Evolutionary conservation across 2,797 vertebrate species (phyloP).

Genomic region (Serranus cabrilla): DNA sequence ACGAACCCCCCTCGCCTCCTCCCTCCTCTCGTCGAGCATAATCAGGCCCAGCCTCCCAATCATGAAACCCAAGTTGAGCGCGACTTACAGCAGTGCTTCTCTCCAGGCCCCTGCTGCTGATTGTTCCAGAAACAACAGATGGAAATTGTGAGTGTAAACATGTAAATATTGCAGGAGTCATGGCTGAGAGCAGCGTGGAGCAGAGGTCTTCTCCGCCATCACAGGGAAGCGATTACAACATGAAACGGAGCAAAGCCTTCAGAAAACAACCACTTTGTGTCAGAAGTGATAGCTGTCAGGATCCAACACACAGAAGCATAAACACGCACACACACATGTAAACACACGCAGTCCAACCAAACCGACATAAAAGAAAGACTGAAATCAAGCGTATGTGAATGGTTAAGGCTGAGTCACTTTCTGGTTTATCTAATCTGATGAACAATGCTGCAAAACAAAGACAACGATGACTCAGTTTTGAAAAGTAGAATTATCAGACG

Average conservation of each 20-base stretch:
- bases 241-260: slow-evolving; percentile 75
- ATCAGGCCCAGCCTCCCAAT: slow-evolving; percentile 87
- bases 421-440: slow-evolving; percentile 30
- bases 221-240: slow-evolving; percentile 73
- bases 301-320: slow-evolving; percentile 74
- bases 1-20: slow-evolving; percentile 50
- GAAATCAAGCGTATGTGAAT: slow-evolving; percentile 45
- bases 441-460: slow-evolving; percentile 16
- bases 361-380: slow-evolving; percentile 38
- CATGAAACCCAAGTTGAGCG: slow-evolving; percentile 86
- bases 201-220: slow-evolving; percentile 64
- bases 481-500: slow-evolving; percentile 4
- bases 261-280: slow-evolving; percentile 78
- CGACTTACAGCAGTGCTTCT: slow-evolving; percentile 77
- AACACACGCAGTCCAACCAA: slow-evolving; percentile 51
- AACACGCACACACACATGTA: slow-evolving; percentile 59
- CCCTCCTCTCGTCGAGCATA: slow-evolving; percentile 67
- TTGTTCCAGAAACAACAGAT: slow-evolving; percentile 90
- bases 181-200: slow-evolving; percentile 66
- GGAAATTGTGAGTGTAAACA: slow-evolving; percentile 89
- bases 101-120: slow-evolving; percentile 80
- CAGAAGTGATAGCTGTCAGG: slow-evolving; percentile 76
- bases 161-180: slow-evolving; percentile 86
- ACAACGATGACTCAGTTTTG: neutral
- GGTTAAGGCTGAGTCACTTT: slow-evolving; percentile 21